phyloP scores from a whole-genome alignment of 2,113 vertebrate genomes.

The Charadrius vociferus region DNA sequence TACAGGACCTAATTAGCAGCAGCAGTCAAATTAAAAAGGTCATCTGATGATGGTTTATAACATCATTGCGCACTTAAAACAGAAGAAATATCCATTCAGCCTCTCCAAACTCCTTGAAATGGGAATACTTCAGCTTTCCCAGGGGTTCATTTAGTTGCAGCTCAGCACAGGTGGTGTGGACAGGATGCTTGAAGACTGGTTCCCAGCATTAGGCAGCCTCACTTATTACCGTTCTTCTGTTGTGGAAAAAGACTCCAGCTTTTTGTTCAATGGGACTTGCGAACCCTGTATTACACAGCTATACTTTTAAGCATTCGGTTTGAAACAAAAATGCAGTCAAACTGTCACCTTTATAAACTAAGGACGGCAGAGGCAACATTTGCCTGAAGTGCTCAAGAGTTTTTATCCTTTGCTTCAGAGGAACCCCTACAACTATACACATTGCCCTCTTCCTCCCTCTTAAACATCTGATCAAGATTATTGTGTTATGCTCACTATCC shows the following conservation, averaged over 20 bases:
- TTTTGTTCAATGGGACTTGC: background rate
- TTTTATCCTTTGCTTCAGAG: background rate
- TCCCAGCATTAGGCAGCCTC: background rate
- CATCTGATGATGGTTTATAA: background rate
- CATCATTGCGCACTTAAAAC: background rate
- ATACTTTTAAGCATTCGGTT: background rate
- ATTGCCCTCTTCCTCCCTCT: background rate
- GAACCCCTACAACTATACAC: background rate
- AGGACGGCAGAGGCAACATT: accelerated
- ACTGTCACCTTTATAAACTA: background rate
- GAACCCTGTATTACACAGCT: background rate
- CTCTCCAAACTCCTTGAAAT: background rate
- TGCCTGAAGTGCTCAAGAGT: background rate
- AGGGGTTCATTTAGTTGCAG: background rate
- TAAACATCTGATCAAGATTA: background rate
- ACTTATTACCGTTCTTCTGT: background rate
- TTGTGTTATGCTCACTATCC: background rate
- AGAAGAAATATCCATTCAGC: background rate
- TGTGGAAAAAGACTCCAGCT: background rate
- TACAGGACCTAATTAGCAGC: background rate
- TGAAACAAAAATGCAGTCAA: background rate
- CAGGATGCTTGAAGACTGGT: background rate
- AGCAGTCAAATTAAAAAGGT: background rate
- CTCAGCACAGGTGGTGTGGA: background rate
- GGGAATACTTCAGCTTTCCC: background rate